A percentile compares a stretch with the other conserved stretches of the same genome.
phyloP scores from a whole-genome alignment of 1,140 invertebrate species.

The Paraescarpia echinospica region DNA sequence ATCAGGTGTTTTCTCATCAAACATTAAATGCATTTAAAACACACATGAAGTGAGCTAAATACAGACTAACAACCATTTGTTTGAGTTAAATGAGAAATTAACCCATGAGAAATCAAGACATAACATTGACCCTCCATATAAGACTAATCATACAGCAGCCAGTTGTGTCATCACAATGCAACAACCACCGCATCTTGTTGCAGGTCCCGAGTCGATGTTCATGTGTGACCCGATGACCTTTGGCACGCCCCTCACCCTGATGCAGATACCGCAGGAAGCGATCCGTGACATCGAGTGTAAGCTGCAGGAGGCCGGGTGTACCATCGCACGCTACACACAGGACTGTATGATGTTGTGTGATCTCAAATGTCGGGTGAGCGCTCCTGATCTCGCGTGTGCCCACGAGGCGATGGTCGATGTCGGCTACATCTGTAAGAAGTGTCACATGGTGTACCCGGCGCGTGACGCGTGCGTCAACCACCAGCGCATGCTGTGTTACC shows the following conservation, averaged over 20 bases:
- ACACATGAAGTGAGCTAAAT: no score
- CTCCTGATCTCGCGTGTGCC: slow-evolving; percentile 47
- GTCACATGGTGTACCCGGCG: slow-evolving; percentile 77
- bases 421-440: slow-evolving; percentile 83
- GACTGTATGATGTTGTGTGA: slow-evolving; percentile 58
- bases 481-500: slow-evolving; percentile 68
- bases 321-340: slow-evolving; percentile 59
- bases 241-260: slow-evolving; percentile 60
- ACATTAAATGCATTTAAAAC: no score
- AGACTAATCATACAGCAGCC: no score
- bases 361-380: slow-evolving; percentile 47
- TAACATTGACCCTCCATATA: no score
- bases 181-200: slow-evolving; percentile 6
- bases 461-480: slow-evolving; percentile 73
- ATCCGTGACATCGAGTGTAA: slow-evolving; percentile 60
- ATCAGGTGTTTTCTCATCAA: no score
- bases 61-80: no score
- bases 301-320: slow-evolving; percentile 55
- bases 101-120: no score
- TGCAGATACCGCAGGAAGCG: slow-evolving; percentile 60
- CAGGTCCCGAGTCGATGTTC: slow-evolving; percentile 51
- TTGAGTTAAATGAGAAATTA: no score
- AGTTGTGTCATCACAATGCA: not conserved
- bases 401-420: slow-evolving; percentile 73
- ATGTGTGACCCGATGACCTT: slow-evolving; percentile 58